These are phyloP conservation scores for Parauchenoglanis ngamensis DNA, from an alignment of 2,797 vertebrate genomes.

Conservation along the genomic window DNA sequence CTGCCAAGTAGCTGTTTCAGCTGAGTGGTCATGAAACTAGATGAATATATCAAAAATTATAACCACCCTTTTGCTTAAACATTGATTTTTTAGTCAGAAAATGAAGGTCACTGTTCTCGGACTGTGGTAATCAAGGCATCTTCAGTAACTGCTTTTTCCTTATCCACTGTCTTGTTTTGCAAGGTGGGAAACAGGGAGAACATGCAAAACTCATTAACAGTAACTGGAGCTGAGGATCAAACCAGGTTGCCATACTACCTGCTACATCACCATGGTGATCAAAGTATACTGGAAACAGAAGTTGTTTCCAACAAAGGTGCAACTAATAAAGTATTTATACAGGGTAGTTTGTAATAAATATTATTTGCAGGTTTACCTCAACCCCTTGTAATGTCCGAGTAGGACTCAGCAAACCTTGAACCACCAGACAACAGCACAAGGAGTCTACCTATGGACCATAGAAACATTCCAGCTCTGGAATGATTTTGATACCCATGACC, in stretches of 20 bases:
- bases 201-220: neutral
- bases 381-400: neutral
- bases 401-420: constrained; percentile 1
- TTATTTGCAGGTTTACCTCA: neutral
- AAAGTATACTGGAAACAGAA: neutral
- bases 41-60: constrained; percentile 67
- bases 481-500: neutral
- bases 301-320: neutral
- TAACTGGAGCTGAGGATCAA: neutral
- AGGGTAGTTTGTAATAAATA: neutral
- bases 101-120: constrained; percentile 63
- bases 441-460: neutral
- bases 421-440: neutral
- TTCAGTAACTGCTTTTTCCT: neutral
- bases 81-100: constrained; percentile 69
- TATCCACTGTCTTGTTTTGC: neutral
- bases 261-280: neutral
- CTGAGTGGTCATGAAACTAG: constrained; percentile 64
- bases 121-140: constrained; percentile 49
- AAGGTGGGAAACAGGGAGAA: neutral
- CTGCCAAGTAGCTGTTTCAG: constrained; percentile 68
- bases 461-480: neutral
- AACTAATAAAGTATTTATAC: neutral
- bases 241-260: neutral
- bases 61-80: constrained; percentile 66